A percentile compares a stretch with the other conserved stretches of the same genome.
Conservation (phyloP, 1,140 invertebrate genomes). For the Drosophila bifasciata region DNA sequence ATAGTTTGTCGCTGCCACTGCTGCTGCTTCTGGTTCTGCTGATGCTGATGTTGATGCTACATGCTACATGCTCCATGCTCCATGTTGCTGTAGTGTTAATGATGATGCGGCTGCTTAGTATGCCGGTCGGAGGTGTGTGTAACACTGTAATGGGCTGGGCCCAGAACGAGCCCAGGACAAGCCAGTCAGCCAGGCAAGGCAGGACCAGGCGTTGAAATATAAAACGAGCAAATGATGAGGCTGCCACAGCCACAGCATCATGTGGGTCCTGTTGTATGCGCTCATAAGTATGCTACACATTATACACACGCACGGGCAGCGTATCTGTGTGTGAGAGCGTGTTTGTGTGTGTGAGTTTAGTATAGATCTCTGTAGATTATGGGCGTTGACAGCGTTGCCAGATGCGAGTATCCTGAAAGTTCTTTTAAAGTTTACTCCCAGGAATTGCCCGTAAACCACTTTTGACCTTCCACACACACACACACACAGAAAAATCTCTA, state of each 20-base stretch:
- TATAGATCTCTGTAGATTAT: conserved; percentile 51
- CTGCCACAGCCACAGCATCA: conserved; percentile 28
- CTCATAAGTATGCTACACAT: conserved; percentile 55
- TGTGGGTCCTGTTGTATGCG: conserved; percentile 23
- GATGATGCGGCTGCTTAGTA: conserved; percentile 74
- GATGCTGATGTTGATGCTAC: conserved; percentile 26
- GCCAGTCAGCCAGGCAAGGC: background rate
- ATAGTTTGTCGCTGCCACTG: conserved; percentile 22
- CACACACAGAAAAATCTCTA: conserved; percentile 20
- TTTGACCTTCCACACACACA: background rate
- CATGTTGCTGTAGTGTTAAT: conserved; percentile 55
- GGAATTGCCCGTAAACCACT: background rate
- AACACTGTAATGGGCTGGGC: conserved; percentile 52
- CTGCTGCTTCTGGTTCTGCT: conserved; percentile 18
- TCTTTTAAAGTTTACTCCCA: conserved; percentile 5
- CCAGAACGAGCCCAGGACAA: conserved; percentile 16
- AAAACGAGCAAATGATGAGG: conserved; percentile 78
- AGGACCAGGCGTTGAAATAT: conserved; percentile 61
- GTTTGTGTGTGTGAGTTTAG: conserved; percentile 29
- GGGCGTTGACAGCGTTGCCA: conserved; percentile 57
- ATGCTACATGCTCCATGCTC: no score
- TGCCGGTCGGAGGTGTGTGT: conserved; percentile 53
- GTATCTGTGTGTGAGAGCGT: background rate
- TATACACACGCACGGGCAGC: conserved; percentile 21
- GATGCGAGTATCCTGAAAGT: conserved; percentile 21